Base-by-base conservation (phyloP, 2,113 vertebrate genomes). In the Peromyscus leucopus region DNA sequence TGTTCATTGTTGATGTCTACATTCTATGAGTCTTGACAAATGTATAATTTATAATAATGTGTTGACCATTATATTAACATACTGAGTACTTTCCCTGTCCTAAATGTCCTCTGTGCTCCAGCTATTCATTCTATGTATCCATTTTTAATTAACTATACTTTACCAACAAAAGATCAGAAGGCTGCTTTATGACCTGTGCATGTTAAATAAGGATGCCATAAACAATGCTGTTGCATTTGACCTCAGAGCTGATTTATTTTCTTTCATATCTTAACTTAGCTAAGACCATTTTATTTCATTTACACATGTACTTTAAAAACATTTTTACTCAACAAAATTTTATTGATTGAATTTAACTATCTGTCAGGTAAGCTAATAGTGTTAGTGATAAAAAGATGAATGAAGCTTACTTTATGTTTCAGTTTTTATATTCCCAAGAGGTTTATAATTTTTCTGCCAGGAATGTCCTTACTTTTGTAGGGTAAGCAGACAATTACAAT, bases 71-170 rank as follows among this genome's bases (percentile, higher is more conserved):
- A 63, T 72, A 13, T 17, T 63, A 82, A 59, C 9, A n/a, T 82
- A 31, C 28, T 80, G 51, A 71, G 31, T 89, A 82, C 9, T 67
- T 93, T 15, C n/a, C 11, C n/a, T 79, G 63, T 42, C 85, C 48
- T 80, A 9, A 88, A 88, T 63, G 55, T 89, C 48, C 28, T 89
- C 48, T 67, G 48, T 48, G 21, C 31, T 80, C 74, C 28, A 69
- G 59, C 28, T 80, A 19, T 71, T 55, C 7, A 55, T 39, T 36
- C 42, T 72, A 51, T 55, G 42, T 92, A 82, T 57, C 59, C 4
- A n/a, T 82, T 94, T 84, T 79, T 89, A 89, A 91, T 87, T 84
- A 93, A 57, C n/a, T 21, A 71, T 36, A 33, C 24, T 84, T 93
- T 76, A 80, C 11, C 72, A 80, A 39, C 36, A 87, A 84, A 26